Percentiles rank a stretch among this genome's conserved stretches.
phyloP scores from a whole-genome alignment of 35 echinoderm and acorn worm genomes.

The Apostichopus californicus region DNA sequence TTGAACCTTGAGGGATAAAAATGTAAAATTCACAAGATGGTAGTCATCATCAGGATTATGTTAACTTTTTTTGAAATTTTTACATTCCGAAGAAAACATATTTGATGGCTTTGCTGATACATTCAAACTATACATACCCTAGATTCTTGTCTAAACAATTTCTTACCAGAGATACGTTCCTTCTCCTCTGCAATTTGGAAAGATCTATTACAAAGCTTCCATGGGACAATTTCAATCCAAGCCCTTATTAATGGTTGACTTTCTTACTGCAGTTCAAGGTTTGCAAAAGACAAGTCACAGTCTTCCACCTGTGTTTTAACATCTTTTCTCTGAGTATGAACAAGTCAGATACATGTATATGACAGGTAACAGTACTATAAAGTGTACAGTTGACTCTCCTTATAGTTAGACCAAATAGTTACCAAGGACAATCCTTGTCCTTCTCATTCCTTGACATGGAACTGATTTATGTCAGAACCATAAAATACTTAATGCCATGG shows the following conservation, averaged over 20 bases:
- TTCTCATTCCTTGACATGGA: neutral
- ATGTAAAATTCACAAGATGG: too few relatives aligned
- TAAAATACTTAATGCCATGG: neutral
- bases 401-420: too few relatives aligned
- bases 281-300: neutral
- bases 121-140: neutral
- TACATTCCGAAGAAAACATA: too few relatives aligned
- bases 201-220: neutral
- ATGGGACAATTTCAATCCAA: neutral
- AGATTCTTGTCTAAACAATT: neutral
- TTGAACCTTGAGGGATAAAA: too few relatives aligned
- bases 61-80: too few relatives aligned
- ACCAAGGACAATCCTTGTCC: too few relatives aligned
- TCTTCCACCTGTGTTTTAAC: too few relatives aligned
- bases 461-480: neutral
- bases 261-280: neutral
- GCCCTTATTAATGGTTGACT: neutral
- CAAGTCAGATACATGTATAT: too few relatives aligned
- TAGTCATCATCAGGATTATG: too few relatives aligned
- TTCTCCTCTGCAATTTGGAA: neutral
- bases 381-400: too few relatives aligned
- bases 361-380: too few relatives aligned
- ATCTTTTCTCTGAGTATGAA: too few relatives aligned
- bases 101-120: neutral
- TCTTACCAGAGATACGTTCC: neutral